Percentiles rank a stretch among this genome's conserved stretches.
Evolutionary conservation across 2,797 vertebrate species (phyloP).

Genomic region (Catharus ustulatus): DNA sequence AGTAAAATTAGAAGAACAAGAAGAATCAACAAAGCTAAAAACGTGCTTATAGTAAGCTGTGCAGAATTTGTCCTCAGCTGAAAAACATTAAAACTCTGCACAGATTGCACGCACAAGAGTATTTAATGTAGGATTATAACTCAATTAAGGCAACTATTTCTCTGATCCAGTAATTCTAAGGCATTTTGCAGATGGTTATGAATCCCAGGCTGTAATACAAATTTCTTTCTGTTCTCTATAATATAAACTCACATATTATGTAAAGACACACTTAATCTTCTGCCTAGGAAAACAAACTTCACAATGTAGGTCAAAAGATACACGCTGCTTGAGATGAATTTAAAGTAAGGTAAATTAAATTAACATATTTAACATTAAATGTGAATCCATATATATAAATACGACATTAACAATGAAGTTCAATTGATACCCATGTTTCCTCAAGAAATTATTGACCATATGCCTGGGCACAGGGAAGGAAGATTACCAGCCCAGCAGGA

Average conservation of each 20-base stretch:
- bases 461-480: neutral
- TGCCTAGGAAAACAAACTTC: conserved; percentile 13
- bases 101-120: neutral
- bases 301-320: neutral
- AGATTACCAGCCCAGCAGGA: neutral
- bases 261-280: neutral
- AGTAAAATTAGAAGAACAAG: conserved; percentile 13
- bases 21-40: neutral
- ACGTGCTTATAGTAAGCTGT: neutral
- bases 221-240: neutral
- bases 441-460: neutral
- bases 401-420: neutral
- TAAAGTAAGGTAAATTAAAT: conserved; percentile 1
- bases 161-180: conserved; percentile 33
- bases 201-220: neutral
- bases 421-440: neutral
- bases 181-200: conserved; percentile 38
- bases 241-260: neutral
- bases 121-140: conserved; percentile 41
- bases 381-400: neutral
- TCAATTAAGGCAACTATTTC: conserved; percentile 37
- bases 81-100: conserved; percentile 8
- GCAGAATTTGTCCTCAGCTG: neutral
- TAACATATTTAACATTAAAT: neutral
- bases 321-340: neutral